A percentile compares a stretch with the other conserved stretches of the same genome.
Conservation (phyloP, 2,888 invertebrate genomes). For the Cheilosia soror region DNA sequence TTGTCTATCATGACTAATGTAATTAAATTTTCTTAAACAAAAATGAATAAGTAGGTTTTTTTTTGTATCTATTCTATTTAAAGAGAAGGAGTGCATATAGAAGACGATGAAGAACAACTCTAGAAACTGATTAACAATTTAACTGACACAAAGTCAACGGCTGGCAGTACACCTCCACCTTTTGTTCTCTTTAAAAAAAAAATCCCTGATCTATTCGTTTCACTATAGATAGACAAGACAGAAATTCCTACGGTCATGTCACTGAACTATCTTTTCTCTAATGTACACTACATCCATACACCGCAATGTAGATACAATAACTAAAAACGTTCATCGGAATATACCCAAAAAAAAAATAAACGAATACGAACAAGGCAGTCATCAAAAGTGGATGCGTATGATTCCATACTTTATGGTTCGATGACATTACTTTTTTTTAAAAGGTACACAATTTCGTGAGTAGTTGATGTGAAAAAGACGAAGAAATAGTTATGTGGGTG, state of each 20-base stretch:
- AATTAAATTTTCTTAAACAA: conserved; percentile 62
- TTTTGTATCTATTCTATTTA: conserved; percentile 20
- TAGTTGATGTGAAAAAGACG: conserved; percentile 47
- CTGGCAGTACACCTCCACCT: conserved; percentile 73
- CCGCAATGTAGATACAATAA: conserved; percentile 67
- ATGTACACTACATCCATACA: conserved; percentile 67
- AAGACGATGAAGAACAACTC: conserved; percentile 28
- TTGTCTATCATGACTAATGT: conserved; percentile 74
- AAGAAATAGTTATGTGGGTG: conserved; percentile 43
- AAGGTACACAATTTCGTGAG: conserved; percentile 70
- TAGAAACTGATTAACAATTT: conserved; percentile 74
- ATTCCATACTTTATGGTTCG: conserved; percentile 79
- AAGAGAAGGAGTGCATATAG: conserved; percentile 4
- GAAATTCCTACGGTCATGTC: conserved; percentile 69
- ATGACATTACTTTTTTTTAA: conserved; percentile 80
- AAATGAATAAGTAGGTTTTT: conserved; percentile 43
- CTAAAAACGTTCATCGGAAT: conserved; percentile 66
- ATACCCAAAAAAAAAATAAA: conserved; percentile 54
- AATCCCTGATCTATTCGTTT: conserved; percentile 60
- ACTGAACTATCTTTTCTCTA: conserved; percentile 70
- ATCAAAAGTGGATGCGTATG: conserved; percentile 70
- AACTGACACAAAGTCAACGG: conserved; percentile 73
- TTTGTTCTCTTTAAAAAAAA: conserved; percentile 59
- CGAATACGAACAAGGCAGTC: conserved; percentile 51
- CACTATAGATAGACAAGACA: conserved; percentile 24